Evolutionary conservation across 2,888 invertebrate species (phyloP), one percentile per base, ranked within the genome.

Genomic region (Dicycla oo): DNA sequence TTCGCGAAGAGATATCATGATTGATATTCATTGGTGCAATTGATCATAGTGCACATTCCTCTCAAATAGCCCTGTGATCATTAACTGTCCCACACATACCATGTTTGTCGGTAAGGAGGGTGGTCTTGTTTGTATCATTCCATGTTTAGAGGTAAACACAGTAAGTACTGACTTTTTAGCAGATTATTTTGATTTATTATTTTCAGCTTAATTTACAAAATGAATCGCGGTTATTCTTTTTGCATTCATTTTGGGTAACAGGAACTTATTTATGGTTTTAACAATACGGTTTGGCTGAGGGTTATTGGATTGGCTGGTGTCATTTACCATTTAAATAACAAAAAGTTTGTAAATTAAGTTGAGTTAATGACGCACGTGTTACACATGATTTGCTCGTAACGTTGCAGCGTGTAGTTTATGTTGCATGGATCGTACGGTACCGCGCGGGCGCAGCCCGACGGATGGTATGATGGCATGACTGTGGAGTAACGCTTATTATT

Each of bases 401-500:
- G 68, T 79, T 43, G 60, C 54, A 38, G 60, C 69, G 53, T 38
- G 69, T 79, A 73, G 71, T 73, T 70, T 62, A 54, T 82, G 72
- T 78, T 78, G 85, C 85, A 86, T 82, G 84, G 18, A 56, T 53
- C 54, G 76, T 23, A n/a, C n/a, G 7, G 61, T 34, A 11, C 40
- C 43, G 73, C 72, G 58, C 58, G 56, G 30, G 47, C 34, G 63
- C 40, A 51, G 45, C 20, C 30, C 26, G 26, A 57, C 11, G 10
- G 26, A 51, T 30, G 69, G 69, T 43, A 53, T 47, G 73, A 34
- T 54, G n/a, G 84, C 75, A 75, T 81, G 76, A 53, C 43, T 69
- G 58, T 58, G 30, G 15, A 69, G 51, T 80, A 81, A 81, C 71
- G 87, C 86, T 78, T 84, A 20, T 78, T 86, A 84, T 78, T 67